Evolutionary conservation across 2,888 invertebrate genomes (phyloP), one percentile per base, ranked within the genome.

Genomic region (Amphipoea lucens): DNA sequence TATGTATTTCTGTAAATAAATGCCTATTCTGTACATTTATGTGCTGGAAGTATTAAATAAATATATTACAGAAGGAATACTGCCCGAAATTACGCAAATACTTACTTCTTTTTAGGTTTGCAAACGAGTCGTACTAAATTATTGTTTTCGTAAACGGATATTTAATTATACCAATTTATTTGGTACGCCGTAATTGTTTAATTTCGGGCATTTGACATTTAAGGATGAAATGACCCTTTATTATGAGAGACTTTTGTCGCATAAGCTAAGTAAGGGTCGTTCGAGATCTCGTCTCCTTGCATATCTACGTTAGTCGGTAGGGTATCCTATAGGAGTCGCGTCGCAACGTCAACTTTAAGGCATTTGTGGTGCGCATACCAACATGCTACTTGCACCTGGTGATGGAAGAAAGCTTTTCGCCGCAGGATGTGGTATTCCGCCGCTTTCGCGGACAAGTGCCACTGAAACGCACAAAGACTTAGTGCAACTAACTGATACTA

Each of bases 121-220:
- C 68, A 12, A 57, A 74, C 29, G 42, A 48, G 14, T 60, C 51
- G 54, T 36, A 54, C 20, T 62, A 66, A 86, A 78, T 76, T 76
- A 76, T 86, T 70, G 70, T 79, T 78, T 69, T 70, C 66, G 63
- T 63, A 65, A 82, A 79, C 71, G 54, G 66, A 78, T 77, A 36
- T 79, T 77, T 78, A 89, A 87, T 87, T 76, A 80, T 57, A 74
- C 60, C 54, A 62, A 72, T 85, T 88, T 71, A 74, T 87, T 82
- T 79, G 69, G 42, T 67, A 36, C 23, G 14, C 54, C 51, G 7
- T 82, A 75, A 82, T 82, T 79, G 71, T 75, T 76, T 85, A 42
- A 77, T 83, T 81, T 82, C 57, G 65, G 60, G 48, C 60, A 76
- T 74, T 76, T 76, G 71, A 65, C 68, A 72, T 48, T n/a, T 63